Base-by-base conservation (phyloP, 2,888 invertebrate species). In the Cheilosia variabilis region DNA sequence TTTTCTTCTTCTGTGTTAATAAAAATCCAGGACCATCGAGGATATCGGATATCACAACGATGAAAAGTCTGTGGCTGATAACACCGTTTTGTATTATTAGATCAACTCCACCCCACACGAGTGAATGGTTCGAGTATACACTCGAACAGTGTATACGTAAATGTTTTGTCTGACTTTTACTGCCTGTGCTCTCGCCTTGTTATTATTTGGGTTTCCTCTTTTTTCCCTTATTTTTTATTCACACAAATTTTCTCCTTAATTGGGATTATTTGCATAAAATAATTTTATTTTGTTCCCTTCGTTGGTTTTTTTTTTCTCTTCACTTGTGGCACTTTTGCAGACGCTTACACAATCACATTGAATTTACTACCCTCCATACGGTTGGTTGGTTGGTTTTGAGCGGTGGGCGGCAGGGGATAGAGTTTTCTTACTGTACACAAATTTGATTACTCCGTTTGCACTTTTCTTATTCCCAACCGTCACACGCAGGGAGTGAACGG, bases 271-370 rank as follows among this genome's bases (percentile, higher is more conserved):
- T 81, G 75, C 81, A 72, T 86, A 57, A 79, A 73, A 73, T 58
- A 73, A 73, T 62, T 73, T 60, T 52, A 52, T 52, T 65, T 72
- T 45, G n/a, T 65, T 69, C 19, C 22, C 52, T 34, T 50, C 57
- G 52, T 41, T 60, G 69, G 19, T 69, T 76, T 4, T 53, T 37
- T 75, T 53, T 37, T 76, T 52, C 55, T 4, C 34, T 41, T 58
- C 24, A n/a, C 22, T 60, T 60, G 63, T 45, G 45, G 63, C 73
- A 69, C 69, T 79, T 65, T 73, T 50, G 19, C 19, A 22, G 22
- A 22, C 52, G 80, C 86, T 86, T 86, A 86, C 76, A 86, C 86
- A 86, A 86, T 81, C 86, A 72, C 76, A 78, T 22, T 31, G 43
- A 50, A 60, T 24, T 58, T 53, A 24, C 24, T 37, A 62, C 69